Percentiles rank a stretch among this genome's conserved stretches.
These are phyloP conservation scores for Diarsia dahlii DNA, from an alignment of 2,888 invertebrate species.

Conservation along the genomic window DNA sequence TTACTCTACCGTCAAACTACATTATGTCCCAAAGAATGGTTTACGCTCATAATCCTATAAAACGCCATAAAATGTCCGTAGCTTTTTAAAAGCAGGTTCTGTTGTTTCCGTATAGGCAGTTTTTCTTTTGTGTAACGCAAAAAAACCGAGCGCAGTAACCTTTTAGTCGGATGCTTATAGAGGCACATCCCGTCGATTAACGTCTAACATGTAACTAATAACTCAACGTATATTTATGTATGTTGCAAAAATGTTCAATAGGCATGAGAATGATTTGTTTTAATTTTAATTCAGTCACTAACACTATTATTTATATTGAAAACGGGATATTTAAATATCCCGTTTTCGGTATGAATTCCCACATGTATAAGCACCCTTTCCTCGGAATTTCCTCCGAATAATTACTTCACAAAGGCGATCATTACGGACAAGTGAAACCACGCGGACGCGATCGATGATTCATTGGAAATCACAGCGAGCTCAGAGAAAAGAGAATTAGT, in stretches of 20 bases:
- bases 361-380: no score
- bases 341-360: no score
- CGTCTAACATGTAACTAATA: background rate
- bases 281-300: background rate
- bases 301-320: no score
- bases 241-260: background rate
- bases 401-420: slow-evolving; percentile 57
- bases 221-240: background rate
- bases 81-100: background rate
- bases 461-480: slow-evolving; percentile 29
- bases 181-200: slow-evolving; percentile 10
- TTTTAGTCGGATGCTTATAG: slow-evolving; percentile 32
- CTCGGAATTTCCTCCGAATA: no score
- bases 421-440: slow-evolving; percentile 68
- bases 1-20: no score
- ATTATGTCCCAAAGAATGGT: no score
- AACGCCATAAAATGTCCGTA: no score
- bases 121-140: slow-evolving; percentile 16
- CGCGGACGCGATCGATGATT: slow-evolving; percentile 48
- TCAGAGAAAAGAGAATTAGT: background rate
- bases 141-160: slow-evolving; percentile 10
- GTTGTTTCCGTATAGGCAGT: background rate
- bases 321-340: no score
- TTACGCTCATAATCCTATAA: no score
- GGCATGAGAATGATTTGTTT: background rate